Evolutionary conservation across 1,140 invertebrate species (phyloP), one percentile per base, ranked within the genome.

Genomic region (Bombus breviceps): DNA sequence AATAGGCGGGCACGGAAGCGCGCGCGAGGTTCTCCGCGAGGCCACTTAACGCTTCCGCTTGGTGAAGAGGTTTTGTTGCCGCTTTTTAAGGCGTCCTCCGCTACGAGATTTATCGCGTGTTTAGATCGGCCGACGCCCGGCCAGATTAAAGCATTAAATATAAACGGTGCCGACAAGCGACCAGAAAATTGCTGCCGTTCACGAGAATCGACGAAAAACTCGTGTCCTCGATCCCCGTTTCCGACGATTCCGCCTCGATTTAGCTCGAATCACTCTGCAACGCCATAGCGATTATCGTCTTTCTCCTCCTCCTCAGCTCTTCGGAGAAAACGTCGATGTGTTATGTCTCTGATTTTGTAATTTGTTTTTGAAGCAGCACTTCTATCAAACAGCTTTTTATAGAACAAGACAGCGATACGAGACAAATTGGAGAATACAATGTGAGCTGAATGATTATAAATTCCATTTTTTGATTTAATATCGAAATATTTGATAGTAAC

Each of bases 41-140:
- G 84, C 89, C 91, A 92, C 91, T 92, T 92, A 92, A 90, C 83
- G 88, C 88, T 92, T 92, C 90, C 91, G 90, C 87, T 83, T 78
- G 80, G n/a, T 73, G 88, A 87, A 86, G 90, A 68, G 90, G 87
- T 91, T 85, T 90, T 86, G 85, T 91, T 79, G 90, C 87, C 86
- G 85, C 87, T 92, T 92, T 91, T 92, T 89, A 89, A 78, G 59
- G 59, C 76, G 85, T 68, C 66, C 73, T 57, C 59, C 66, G 28
- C 37, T 32, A 34, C 13, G 72, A 86, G 87, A 93, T 93, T 92
- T 92, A 93, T 92, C 84, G 90, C 83, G 86, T 90, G 91, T 92
- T 92, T 92, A 91, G 90, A 92, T 91, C 87, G 85, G 72, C 41
- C 83, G 64, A 69, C 83, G 88, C 82, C 88, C 74, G 85, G 39